phyloP scores from a whole-genome alignment of 2,797 vertebrate genomes.

The Thamnophis elegans region DNA sequence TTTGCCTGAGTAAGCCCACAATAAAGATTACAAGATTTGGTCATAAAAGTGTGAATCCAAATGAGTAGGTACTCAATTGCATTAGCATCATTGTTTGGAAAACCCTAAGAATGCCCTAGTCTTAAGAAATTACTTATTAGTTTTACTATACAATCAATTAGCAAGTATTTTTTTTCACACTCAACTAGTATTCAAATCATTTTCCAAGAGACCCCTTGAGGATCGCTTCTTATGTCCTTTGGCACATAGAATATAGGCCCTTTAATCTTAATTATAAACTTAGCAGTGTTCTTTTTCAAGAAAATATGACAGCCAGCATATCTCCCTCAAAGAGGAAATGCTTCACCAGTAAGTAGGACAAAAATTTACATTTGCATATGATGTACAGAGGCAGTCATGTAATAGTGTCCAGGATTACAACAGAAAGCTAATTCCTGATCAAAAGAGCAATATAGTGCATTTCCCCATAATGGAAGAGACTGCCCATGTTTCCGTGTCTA shows the following conservation, averaged over 20 bases:
- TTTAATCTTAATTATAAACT: background rate
- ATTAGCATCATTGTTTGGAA: background rate
- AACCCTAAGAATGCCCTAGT: background rate
- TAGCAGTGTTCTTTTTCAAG: background rate
- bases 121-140: background rate
- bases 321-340: background rate
- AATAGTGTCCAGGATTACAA: background rate
- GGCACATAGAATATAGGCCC: background rate
- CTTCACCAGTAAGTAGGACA: background rate
- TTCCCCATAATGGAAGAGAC: background rate
- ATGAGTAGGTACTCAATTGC: conserved; percentile 14
- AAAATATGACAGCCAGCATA: background rate
- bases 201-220: background rate
- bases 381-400: background rate
- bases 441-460: background rate
- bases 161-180: background rate
- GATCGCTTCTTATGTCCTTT: background rate
- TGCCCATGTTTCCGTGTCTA: background rate
- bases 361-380: background rate
- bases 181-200: background rate
- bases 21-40: conserved; percentile 30
- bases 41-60: background rate
- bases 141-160: background rate
- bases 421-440: background rate
- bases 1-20: conserved; percentile 23